Evolutionary conservation across 2,113 vertebrate genomes (phyloP), one percentile per base, ranked within the genome.

Genomic region (Protobothrops mucrosquamatus): DNA sequence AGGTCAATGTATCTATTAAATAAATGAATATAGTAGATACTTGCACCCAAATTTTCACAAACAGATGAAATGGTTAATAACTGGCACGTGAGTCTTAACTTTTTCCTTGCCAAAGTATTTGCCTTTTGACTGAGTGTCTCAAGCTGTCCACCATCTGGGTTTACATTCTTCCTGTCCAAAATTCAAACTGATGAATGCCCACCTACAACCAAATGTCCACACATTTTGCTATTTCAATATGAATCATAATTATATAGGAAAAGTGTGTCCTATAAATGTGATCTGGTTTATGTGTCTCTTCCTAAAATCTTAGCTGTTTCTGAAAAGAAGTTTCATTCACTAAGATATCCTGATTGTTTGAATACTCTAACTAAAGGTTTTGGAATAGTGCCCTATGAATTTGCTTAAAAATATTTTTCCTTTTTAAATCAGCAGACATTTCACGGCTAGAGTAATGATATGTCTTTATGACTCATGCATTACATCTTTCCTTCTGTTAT

Each of bases 61-160:
- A 92, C 61, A 95, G 8, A 14, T 74, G 93, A 95, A 95, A 94
- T 61, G 95, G 94, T 92, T 95, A 93, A 91, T 92, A 93, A 89
- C 90, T 85, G 93, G 92, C 95, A 93, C 92, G 29, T 34, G 29
- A 51, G 92, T 96, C 92, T 95, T 94, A 90, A 93, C 89, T 95
- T 34, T 85, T 51, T 87, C 91, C 9, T 81, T 97, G 96, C 96
- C 94, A 94, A 96, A 95, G 95, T 81, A 22, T 97, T 97, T 96
- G 95, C 95, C 95, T 97, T 96, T 93, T 95, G 93, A 91, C 94
- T 96, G 23, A 85, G 94, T 26, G 61, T 46, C 93, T 91, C 97
- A 97, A 97, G 96, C 96, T 98, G 97, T 92, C 95, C 95, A 91
- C 96, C 96, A 96, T 97, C 97, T 97, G 97, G 96, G 88, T 97